A percentile compares a stretch with the other conserved stretches of the same genome.
Evolutionary conservation across 2,888 invertebrate genomes (phyloP).

Genomic region (Furcula furcula): DNA sequence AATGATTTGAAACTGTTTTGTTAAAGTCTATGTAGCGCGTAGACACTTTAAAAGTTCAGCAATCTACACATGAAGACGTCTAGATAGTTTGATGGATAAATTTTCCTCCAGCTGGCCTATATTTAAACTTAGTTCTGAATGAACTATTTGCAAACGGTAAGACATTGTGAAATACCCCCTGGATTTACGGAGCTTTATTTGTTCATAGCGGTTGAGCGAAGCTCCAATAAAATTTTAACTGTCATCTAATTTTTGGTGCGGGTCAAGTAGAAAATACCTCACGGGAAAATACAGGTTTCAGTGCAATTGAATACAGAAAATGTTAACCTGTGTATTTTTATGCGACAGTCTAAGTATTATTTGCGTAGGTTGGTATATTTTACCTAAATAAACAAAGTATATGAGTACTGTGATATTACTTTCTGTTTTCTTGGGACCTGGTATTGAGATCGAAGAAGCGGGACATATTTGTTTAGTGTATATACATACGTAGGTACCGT

Average conservation of each 20-base stretch:
- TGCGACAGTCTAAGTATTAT: slow-evolving; percentile 7
- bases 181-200: slow-evolving; percentile 37
- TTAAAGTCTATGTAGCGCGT: too few relatives aligned
- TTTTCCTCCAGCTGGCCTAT: slow-evolving; percentile 15
- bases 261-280: slow-evolving; percentile 15
- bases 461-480: not conserved
- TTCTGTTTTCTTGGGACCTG: not conserved
- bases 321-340: too few relatives aligned
- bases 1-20: too few relatives aligned
- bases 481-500: too few relatives aligned
- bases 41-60: too few relatives aligned
- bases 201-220: slow-evolving; percentile 30
- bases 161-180: slow-evolving; percentile 33
- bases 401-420: not conserved
- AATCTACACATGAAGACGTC: too few relatives aligned
- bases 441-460: not conserved
- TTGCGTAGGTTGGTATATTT: not conserved
- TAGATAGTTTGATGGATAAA: slow-evolving; percentile 12
- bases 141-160: slow-evolving; percentile 39
- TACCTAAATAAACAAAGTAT: not conserved
- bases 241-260: slow-evolving; percentile 31
- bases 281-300: slow-evolving; percentile 17
- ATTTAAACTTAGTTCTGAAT: slow-evolving; percentile 39
- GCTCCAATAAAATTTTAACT: slow-evolving; percentile 31
- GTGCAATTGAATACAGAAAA: slow-evolving; percentile 19